Base-by-base conservation (phyloP, 1,140 invertebrate species). In the Manduca sexta region DNA sequence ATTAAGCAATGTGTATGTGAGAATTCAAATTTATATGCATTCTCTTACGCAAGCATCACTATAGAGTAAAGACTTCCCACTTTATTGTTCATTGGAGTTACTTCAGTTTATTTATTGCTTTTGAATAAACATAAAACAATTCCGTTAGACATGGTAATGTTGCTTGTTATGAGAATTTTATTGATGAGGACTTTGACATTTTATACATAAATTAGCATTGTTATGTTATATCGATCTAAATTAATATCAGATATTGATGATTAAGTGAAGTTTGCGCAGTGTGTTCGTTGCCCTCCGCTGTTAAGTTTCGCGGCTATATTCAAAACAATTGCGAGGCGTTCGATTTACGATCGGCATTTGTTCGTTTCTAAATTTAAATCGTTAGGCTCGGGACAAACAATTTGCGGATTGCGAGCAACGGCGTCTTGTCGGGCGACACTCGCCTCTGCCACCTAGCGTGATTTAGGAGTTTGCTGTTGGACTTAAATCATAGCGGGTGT, bases 331-430 rank as follows among this genome's bases (percentile, higher is more conserved):
- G 74, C 52, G 47, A 57, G 40, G 64, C 69, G 61, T 76, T 77
- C 76, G 73, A 82, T 77, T 73, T 75, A 72, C 69, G 72, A 69
- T 77, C 75, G 80, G 74, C 62, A 83, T 80, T 83, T 64, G 76
- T 74, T 71, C 61, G 64, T 65, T 26, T 69, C 80, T 84, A 84
- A 79, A 84, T 84, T 74, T 84, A 84, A 73, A 79, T 81, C 74
- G 80, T 78, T 78, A 74, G 67, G 69, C 70, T 63, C 77, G 76
- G 59, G 69, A 79, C 78, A 76, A 80, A 80, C 79, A 75, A 79
- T 81, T 83, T 73, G 70, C 69, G 81, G 74, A 76, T 75, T 76
- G 77, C 69, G 60, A 73, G 66, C 56, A 68, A 59, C 63, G 60
- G 54, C 65, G 59, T 73, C 56, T 64, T 73, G 70, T 77, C 75